These are phyloP conservation scores for Caenorhabditis latens DNA, from an alignment of 1,140 invertebrate species.

Conservation along the genomic window DNA sequence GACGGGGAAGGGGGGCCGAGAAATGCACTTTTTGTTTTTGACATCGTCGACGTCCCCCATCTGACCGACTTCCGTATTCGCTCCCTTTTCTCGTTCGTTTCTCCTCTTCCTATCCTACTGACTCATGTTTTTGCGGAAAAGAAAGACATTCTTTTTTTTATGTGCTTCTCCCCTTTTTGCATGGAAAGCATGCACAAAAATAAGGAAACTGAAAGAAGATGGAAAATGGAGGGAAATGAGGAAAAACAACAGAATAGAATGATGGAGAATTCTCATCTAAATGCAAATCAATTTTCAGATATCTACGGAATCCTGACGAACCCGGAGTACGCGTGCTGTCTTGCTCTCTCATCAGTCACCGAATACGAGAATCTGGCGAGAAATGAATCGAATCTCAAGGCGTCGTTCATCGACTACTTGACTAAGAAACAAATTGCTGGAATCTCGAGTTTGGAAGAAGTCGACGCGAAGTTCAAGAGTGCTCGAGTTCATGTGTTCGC, in stretches of 20 bases:
- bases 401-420: conserved; percentile 15
- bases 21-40: conserved; percentile 42
- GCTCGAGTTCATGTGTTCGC: conserved; percentile 37
- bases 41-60: conserved; percentile 40
- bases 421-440: conserved; percentile 35
- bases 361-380: not conserved
- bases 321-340: conserved; percentile 22
- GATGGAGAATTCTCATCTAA: not conserved
- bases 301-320: conserved; percentile 27
- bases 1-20: not conserved
- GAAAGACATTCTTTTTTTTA: not conserved
- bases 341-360: conserved; percentile 12
- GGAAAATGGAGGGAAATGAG: not conserved
- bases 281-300: conserved; percentile 13
- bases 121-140: conserved; percentile 39
- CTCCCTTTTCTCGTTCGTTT: not conserved
- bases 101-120: not conserved
- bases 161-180: conserved; percentile 26
- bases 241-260: not conserved
- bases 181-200: conserved; percentile 15
- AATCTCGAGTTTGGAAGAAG: conserved; percentile 8
- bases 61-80: conserved; percentile 46
- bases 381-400: conserved; percentile 1
- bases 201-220: not conserved
- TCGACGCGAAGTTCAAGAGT: conserved; percentile 31